Base-by-base conservation (phyloP, 2,888 invertebrate genomes). In the Geophilus truncorum region DNA sequence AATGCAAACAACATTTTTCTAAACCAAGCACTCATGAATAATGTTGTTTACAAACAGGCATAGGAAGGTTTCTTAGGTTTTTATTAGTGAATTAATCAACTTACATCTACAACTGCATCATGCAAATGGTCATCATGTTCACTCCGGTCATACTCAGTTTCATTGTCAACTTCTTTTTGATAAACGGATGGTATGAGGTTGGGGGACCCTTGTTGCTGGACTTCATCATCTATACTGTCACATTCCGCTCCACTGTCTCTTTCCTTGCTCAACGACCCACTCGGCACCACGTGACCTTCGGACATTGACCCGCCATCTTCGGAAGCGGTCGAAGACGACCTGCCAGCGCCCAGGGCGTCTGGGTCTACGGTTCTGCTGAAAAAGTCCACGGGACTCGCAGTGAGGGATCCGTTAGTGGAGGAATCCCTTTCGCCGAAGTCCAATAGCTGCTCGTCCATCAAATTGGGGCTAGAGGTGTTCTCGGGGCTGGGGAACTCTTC, bases 401-500 rank as follows among this genome's bases (percentile, higher is more conserved):
- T 23, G 15, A 70, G 12, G 25, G 70, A 70, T 28, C 70, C 70
- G 12, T 70, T 70, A 25, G 70, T 28, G 0, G 70, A 28, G 1
- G 70, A 28, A 28, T 70, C 25, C 25, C 28, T 23, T 15, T 70
- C 70, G 1, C 28, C 70, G 6, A 15, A 70, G 0, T 70, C 70
- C 0, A 51, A 2, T 12, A 40, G 51, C 6, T 70, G 70, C 6
- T 70, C 28, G 70, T 70, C 70, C 70, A 28, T 28, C 12, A 70
- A 15, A 15, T 70, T 70, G 12, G 79, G 79, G 62, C 79, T 79
- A 21, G 79, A 79, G 7, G 79, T 57, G 30, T 62, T 34, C 62
- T 79, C 57, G 57, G 79, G 79, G 32, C 79, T 79, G 62, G 79
- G 79, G 21, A 79, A 79, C 62, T 79, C 79, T 18, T 79, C 79